These are phyloP conservation scores for Drosophila basisetae DNA, from an alignment of 2,888 invertebrate species.

Conservation along the genomic window DNA sequence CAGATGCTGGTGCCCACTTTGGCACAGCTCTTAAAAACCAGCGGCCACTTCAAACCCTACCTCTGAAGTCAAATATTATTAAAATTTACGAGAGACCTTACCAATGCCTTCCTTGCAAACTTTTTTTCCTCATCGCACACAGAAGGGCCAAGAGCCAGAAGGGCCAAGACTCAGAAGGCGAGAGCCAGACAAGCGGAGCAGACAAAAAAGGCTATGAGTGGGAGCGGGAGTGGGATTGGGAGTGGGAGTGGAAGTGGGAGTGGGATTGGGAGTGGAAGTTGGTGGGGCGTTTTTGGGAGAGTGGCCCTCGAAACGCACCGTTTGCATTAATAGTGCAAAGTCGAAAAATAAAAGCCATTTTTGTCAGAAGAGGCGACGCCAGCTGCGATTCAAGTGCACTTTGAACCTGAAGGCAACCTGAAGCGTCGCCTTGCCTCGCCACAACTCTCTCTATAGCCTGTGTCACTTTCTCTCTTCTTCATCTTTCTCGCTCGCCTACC, in stretches of 20 bases:
- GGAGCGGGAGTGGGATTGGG: background rate
- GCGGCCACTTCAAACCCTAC: conserved; percentile 44
- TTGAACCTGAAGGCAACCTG: conserved; percentile 50
- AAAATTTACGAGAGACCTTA: conserved; percentile 64
- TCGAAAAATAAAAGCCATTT: conserved; percentile 59
- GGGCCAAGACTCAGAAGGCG: background rate
- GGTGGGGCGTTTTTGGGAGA: conserved; percentile 10
- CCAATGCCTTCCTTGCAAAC: conserved; percentile 58
- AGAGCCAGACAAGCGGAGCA: background rate
- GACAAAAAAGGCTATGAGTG: background rate
- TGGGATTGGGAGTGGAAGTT: background rate
- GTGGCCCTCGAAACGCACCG: conserved; percentile 67
- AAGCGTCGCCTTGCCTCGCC: conserved; percentile 23
- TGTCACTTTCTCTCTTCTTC: conserved; percentile 5
- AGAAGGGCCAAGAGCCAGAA: conserved; percentile 11
- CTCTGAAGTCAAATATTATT: conserved; percentile 67
- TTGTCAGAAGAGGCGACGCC: conserved; percentile 31
- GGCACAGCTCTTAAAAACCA: conserved; percentile 18
- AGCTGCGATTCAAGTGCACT: conserved; percentile 56
- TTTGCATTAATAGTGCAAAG: conserved; percentile 71
- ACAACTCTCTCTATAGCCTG: background rate
- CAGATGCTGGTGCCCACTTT: conserved; percentile 7
- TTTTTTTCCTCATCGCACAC: conserved; percentile 28
- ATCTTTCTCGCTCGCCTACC: conserved; percentile 10
- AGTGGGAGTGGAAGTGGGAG: background rate